Conservation (phyloP, 2,797 vertebrate species). For the Neoniphon sammara region DNA sequence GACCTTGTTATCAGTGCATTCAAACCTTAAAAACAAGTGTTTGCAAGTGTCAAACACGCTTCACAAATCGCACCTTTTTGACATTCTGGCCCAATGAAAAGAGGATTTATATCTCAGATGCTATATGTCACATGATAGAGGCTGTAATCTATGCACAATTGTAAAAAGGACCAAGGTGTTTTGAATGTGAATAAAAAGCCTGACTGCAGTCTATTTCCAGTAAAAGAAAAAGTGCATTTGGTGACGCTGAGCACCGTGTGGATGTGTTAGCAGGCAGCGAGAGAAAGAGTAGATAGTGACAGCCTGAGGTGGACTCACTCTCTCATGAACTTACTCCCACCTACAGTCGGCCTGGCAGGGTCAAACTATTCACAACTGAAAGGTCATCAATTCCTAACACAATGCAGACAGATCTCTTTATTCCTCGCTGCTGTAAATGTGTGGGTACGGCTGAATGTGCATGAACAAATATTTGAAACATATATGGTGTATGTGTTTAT, state of each 20-base stretch:
- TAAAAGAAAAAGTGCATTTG: constrained; percentile 43
- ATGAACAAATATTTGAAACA: constrained; percentile 43
- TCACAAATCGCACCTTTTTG: constrained; percentile 31
- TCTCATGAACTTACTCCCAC: constrained; percentile 69
- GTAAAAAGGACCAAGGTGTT: constrained; percentile 41
- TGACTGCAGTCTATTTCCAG: constrained; percentile 40
- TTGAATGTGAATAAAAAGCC: constrained; percentile 25
- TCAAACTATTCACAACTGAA: constrained; percentile 67
- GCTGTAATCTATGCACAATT: constrained; percentile 12
- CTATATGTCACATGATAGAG: constrained; percentile 18
- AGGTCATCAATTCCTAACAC: constrained; percentile 58
- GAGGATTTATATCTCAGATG: constrained; percentile 11
- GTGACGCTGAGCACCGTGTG: constrained; percentile 62
- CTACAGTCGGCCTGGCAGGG: constrained; percentile 58
- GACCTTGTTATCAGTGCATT: not conserved
- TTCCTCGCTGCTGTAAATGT: constrained; percentile 28
- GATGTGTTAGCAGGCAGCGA: constrained; percentile 64
- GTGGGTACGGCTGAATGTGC: constrained; percentile 22
- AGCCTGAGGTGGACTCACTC: constrained; percentile 71
- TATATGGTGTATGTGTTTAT: not conserved
- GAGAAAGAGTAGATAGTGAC: constrained; percentile 57
- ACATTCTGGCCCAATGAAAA: not conserved
- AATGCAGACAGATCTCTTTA: constrained; percentile 36
- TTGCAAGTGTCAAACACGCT: not conserved
- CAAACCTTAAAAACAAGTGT: constrained; percentile 2